A percentile compares a stretch with the other conserved stretches of the same genome.
phyloP scores from a whole-genome alignment of 2,797 vertebrate species.

The Epinephelus coioides region DNA sequence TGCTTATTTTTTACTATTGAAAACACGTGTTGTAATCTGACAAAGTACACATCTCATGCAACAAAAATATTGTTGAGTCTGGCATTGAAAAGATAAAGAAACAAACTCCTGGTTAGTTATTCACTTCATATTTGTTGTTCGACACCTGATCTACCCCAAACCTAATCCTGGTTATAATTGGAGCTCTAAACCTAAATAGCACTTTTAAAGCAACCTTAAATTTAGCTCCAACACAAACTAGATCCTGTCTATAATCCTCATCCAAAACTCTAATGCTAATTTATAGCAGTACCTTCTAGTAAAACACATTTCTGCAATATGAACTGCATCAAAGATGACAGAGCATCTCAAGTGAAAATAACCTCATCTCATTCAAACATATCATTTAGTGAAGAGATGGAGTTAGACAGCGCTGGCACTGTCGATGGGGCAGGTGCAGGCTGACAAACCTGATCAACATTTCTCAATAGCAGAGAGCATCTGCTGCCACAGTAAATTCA shows the following conservation, averaged over 20 bases:
- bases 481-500: background rate
- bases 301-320: background rate
- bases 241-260: background rate
- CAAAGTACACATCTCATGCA: no score
- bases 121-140: no score
- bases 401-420: slow-evolving; percentile 26
- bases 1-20: no score
- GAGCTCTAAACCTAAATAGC: no score
- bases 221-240: background rate
- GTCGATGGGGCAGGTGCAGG: slow-evolving; percentile 26
- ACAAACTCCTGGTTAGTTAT: no score
- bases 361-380: slow-evolving; percentile 10
- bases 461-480: slow-evolving; percentile 18
- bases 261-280: background rate
- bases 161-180: no score
- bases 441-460: slow-evolving; percentile 37
- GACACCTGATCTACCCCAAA: no score
- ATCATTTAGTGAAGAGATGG: slow-evolving; percentile 35
- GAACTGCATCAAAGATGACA: background rate
- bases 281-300: background rate
- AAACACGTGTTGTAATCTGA: no score
- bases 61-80: no score
- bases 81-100: no score
- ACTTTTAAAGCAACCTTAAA: background rate
- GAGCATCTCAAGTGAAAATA: background rate